These are phyloP conservation scores for Autographa gamma DNA, from an alignment of 2,888 invertebrate species.

Conservation along the genomic window DNA sequence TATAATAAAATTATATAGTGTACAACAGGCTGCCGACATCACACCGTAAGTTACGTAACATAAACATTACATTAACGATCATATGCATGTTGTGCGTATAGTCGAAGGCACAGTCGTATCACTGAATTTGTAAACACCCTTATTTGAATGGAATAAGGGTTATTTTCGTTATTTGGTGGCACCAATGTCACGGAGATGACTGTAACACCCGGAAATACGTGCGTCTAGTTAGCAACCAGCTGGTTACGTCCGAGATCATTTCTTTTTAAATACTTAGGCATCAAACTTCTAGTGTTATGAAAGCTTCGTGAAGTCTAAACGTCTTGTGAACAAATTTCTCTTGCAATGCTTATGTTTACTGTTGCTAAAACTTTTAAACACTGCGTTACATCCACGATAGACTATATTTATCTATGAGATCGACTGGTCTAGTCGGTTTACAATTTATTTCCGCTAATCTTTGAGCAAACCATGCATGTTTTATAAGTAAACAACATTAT, in stretches of 20 bases:
- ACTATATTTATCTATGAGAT: too few relatives aligned
- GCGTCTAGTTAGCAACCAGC: neutral
- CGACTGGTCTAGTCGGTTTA: too few relatives aligned
- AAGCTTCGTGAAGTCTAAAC: neutral
- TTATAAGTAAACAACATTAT: too few relatives aligned
- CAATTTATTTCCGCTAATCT: too few relatives aligned
- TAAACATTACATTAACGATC: conserved; percentile 36
- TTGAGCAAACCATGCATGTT: too few relatives aligned
- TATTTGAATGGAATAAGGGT: neutral
- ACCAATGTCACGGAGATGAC: neutral
- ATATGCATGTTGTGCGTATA: neutral
- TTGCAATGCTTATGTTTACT: too few relatives aligned
- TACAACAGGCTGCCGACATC: conserved; percentile 3
- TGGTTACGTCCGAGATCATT: neutral
- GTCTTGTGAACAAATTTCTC: too few relatives aligned
- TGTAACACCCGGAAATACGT: neutral
- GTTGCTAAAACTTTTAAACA: too few relatives aligned
- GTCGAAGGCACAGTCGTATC: neutral
- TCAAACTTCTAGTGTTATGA: neutral
- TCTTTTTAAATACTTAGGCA: neutral
- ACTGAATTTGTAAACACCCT: neutral
- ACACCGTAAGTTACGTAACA: conserved; percentile 30
- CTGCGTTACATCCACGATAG: too few relatives aligned
- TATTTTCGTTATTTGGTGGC: neutral
- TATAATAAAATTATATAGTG: conserved; percentile 38